Base-by-base conservation (phyloP, 2,797 vertebrate genomes). In the Acanthurus lineatus region DNA sequence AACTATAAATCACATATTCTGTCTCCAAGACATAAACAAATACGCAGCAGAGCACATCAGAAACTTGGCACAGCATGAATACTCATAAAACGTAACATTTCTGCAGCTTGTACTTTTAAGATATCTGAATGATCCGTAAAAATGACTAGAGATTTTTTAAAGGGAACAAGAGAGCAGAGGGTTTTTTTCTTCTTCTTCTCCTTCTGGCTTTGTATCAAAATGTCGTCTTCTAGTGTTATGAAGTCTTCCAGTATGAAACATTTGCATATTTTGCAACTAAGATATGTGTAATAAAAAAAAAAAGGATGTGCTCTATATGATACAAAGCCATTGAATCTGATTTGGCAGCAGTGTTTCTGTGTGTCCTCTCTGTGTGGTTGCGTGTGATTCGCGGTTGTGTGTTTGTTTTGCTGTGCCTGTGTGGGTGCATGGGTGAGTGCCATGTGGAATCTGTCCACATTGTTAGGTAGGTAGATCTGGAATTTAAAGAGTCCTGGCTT, bases 1-100 rank as follows among this genome's bases (percentile, higher is more conserved):
- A 89, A 93, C 89, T 91, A 93, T 94, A 94, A 95, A 94, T 94
- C 89, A 90, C 89, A 90, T 85, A 86, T 86, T 92, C 91, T 92
- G 88, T 92, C 91, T 93, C 90, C 82, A 79, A 95, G 93, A 94
- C 85, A 89, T 92, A 94, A 95, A 91, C 90, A 91, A 92, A 94
- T 91, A 93, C 64, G 85, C 86, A 86, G 86, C 83, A 62, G 83
- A 92, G 88, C 77, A 86, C 89, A 91, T 90, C 91, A 90, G 88
- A 92, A 92, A 89, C 89, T 84, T 93, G 93, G 92, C 91, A 89
- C 88, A 82, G 86, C 89, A 85, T 92, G 89, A 93, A 92, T 88
- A 85, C 86, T 84, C 82, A 85, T 75, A 87, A 89, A 90, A 91
- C 7, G 72, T 79, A 87, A 81, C 86, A 82, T 87, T 90, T 90